Conservation (phyloP, 2,113 vertebrate species). For the Poeciliopsis occidentalis region DNA sequence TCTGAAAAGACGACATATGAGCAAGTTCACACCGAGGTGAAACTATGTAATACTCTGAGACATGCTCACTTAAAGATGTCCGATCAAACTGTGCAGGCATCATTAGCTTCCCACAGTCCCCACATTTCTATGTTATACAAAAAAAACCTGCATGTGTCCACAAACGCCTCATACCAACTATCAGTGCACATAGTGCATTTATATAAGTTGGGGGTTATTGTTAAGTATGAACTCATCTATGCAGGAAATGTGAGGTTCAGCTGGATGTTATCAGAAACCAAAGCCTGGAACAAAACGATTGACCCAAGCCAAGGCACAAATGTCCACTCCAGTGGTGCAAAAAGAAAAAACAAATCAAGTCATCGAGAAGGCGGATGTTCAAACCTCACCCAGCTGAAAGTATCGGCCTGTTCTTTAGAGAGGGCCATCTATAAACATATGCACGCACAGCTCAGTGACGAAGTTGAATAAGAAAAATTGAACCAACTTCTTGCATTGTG, state of each 20-base stretch:
- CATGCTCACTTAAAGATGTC: neutral
- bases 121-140: too few species aligned
- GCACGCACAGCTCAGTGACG: neutral
- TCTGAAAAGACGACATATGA: neutral
- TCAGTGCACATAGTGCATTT: neutral
- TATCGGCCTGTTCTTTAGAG: neutral
- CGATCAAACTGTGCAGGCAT: neutral
- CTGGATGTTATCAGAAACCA: neutral
- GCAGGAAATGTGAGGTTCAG: neutral
- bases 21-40: neutral
- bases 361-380: neutral
- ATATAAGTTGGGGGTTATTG: too few species aligned
- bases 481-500: neutral
- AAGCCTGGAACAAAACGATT: neutral
- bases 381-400: neutral
- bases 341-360: neutral
- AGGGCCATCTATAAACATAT: neutral
- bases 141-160: too few species aligned
- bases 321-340: neutral
- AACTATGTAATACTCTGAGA: neutral
- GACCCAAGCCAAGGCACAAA: neutral
- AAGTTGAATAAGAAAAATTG: neutral
- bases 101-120: neutral
- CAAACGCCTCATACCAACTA: too few species aligned
- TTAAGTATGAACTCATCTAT: neutral